Conservation (phyloP, 2,888 invertebrate species). For the Eupithecia subumbrata region DNA sequence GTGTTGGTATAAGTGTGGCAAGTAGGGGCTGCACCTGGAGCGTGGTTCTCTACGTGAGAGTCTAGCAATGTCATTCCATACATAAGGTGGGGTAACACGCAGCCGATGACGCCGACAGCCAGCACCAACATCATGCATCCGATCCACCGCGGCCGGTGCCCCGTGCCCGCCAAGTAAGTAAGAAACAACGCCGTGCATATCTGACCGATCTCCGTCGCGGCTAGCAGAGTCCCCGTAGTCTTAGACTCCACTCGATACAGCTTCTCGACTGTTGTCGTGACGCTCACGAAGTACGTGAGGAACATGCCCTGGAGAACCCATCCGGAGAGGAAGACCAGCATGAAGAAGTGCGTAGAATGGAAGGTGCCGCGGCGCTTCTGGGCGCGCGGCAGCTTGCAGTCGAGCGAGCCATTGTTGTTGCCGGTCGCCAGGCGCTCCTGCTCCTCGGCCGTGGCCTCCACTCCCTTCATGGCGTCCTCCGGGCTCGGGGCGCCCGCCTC, state of each 20-base stretch:
- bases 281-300: slow-evolving; percentile 96
- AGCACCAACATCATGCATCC: slow-evolving; percentile 96
- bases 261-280: slow-evolving; percentile 96
- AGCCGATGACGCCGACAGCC: slow-evolving; percentile 92
- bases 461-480: slow-evolving; percentile 80
- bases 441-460: slow-evolving; percentile 80
- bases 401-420: slow-evolving; percentile 90
- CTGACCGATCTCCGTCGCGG: slow-evolving; percentile 96
- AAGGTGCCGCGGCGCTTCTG: slow-evolving; percentile 86
- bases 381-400: slow-evolving; percentile 87
- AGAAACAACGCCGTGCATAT: slow-evolving; percentile 94
- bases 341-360: slow-evolving; percentile 94
- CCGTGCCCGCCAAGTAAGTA: slow-evolving; percentile 95
- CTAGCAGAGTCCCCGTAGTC: slow-evolving; percentile 94
- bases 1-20: slow-evolving; percentile 61
- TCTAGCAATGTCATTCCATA: slow-evolving; percentile 90
- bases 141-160: slow-evolving; percentile 96
- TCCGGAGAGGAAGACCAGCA: slow-evolving; percentile 93
- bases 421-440: slow-evolving; percentile 78
- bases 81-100: slow-evolving; percentile 94
- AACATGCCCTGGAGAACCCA: slow-evolving; percentile 96
- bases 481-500: slow-evolving; percentile 71
- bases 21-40: slow-evolving; percentile 68
- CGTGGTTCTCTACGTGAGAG: slow-evolving; percentile 68
- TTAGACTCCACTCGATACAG: slow-evolving; percentile 96